phyloP scores from a whole-genome alignment of 2,113 vertebrate genomes.

The Silurus asotus region DNA sequence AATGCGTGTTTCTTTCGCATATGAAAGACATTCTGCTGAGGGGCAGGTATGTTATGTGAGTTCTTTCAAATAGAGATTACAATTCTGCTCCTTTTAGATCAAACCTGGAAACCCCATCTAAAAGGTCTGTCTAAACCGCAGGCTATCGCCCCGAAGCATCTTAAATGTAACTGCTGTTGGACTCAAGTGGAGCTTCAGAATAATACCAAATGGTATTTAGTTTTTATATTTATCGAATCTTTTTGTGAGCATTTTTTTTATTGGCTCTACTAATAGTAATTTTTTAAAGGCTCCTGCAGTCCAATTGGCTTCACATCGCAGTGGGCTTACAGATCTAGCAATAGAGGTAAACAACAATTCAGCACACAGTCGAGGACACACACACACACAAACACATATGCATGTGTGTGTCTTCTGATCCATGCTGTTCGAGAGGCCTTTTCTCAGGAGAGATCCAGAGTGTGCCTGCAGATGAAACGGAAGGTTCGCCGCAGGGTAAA shows the following conservation, averaged over 20 bases:
- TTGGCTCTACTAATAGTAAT: conserved; percentile 18
- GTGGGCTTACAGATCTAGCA: conserved; percentile 8
- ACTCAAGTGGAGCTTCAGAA: neutral
- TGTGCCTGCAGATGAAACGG: conserved; percentile 1
- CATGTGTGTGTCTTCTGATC: neutral
- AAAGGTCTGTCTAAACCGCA: neutral
- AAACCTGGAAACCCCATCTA: neutral
- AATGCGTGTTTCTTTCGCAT: neutral
- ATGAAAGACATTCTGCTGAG: neutral
- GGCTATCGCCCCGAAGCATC: neutral
- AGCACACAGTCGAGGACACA: neutral
- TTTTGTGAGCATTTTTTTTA: conserved; percentile 7
- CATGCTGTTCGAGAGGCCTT: neutral
- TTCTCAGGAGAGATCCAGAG: conserved; percentile 6
- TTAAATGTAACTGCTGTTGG: neutral
- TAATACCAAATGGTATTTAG: too few species aligned
- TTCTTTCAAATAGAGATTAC: neutral
- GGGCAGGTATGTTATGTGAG: neutral
- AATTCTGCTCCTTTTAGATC: neutral
- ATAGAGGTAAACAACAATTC: conserved; percentile 12
- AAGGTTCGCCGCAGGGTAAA: neutral
- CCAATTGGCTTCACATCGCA: neutral
- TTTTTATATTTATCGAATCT: neutral
- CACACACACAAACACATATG: conserved; percentile 8
- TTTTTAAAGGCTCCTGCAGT: conserved; percentile 7